These are phyloP conservation scores for Drosophila hydei DNA, from an alignment of 1,140 invertebrate genomes.

Conservation along the genomic window DNA sequence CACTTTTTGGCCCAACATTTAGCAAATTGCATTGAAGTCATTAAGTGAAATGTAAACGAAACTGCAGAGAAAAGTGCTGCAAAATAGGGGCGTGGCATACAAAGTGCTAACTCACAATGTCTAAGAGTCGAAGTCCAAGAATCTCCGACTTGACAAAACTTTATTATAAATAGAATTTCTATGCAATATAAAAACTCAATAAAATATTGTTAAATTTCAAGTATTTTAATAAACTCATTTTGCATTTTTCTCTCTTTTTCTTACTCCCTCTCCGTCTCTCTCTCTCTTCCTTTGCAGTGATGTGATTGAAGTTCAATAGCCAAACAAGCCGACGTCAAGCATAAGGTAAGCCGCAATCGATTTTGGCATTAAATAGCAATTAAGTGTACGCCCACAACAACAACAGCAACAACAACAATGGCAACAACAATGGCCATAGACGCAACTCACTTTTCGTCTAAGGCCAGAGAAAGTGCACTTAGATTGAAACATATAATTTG, in stretches of 20 bases:
- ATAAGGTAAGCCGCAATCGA: slow-evolving; percentile 73
- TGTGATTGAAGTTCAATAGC: slow-evolving; percentile 60
- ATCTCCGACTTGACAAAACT: no score
- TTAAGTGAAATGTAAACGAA: slow-evolving; percentile 29
- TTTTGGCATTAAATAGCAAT: slow-evolving; percentile 68
- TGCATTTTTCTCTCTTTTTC: slow-evolving; percentile 22
- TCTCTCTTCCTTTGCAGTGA: slow-evolving; percentile 42
- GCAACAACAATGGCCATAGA: slow-evolving; percentile 12
- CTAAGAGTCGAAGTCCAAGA: no score
- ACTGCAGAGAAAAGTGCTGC: background rate
- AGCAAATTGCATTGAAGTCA: slow-evolving; percentile 63
- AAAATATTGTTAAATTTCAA: slow-evolving; percentile 29
- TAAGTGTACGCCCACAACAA: slow-evolving; percentile 39
- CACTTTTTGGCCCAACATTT: slow-evolving; percentile 53
- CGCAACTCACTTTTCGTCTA: slow-evolving; percentile 54
- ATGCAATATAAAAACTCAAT: no score
- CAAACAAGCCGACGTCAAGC: slow-evolving; percentile 33
- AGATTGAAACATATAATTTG: slow-evolving; percentile 59
- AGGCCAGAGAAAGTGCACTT: slow-evolving; percentile 68
- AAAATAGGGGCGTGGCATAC: no score
- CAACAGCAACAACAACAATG: slow-evolving; percentile 6
- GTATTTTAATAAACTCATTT: slow-evolving; percentile 73
- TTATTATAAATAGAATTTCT: no score
- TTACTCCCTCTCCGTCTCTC: slow-evolving; percentile 16
- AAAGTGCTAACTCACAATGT: no score